Conservation (phyloP, 2,113 vertebrate genomes). For the Strix uralensis region DNA sequence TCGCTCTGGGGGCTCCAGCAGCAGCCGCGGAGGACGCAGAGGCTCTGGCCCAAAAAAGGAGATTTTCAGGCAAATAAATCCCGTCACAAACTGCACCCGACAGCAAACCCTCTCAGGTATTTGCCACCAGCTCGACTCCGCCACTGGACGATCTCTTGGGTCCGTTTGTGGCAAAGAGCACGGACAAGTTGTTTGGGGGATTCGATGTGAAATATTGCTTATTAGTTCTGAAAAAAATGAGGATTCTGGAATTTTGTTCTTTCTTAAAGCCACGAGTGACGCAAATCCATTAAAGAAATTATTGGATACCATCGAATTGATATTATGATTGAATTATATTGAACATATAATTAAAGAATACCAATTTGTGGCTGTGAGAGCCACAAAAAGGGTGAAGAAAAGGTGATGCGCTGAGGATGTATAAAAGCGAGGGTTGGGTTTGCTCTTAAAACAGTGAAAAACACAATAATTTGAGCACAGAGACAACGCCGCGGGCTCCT, state of each 20-base stretch:
- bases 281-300: not conserved
- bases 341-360: no score
- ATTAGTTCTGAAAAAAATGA: not conserved
- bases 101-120: not conserved
- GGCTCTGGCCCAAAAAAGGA: not conserved
- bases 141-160: not conserved
- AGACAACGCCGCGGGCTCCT: not conserved
- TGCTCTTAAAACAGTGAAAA: not conserved
- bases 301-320: not conserved
- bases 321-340: no score
- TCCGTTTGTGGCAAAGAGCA: not conserved
- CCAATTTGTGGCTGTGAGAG: not conserved
- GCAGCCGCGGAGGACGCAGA: constrained; percentile 79
- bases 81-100: not conserved
- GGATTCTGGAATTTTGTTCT: not conserved
- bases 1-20: constrained; percentile 82
- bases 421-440: not conserved
- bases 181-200: not conserved
- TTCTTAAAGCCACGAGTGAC: not conserved
- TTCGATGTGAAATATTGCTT: not conserved
- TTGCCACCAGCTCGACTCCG: fast-evolving
- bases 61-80: not conserved
- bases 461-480: not conserved
- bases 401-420: not conserved
- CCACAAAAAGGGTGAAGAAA: not conserved